Evolutionary conservation across 2,888 invertebrate genomes (phyloP).

Genomic region (Aleiodes alternator): DNA sequence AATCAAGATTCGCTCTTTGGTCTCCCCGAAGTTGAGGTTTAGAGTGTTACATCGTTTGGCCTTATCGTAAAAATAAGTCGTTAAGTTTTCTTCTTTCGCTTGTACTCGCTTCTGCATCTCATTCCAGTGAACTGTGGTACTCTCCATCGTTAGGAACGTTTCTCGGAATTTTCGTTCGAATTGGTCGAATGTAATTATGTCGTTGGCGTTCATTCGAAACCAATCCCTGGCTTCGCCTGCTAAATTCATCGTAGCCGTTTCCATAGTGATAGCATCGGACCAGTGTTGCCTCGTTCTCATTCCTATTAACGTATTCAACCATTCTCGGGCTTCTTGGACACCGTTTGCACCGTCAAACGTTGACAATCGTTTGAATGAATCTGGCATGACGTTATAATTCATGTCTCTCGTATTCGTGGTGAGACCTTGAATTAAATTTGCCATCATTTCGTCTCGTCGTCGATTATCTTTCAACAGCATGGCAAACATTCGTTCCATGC

Average conservation of each 20-base stretch:
- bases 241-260: background rate
- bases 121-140: background rate
- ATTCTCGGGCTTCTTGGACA: background rate
- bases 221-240: background rate
- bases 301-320: background rate
- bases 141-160: background rate
- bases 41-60: too few relatives aligned
- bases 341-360: background rate
- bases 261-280: background rate
- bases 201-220: background rate
- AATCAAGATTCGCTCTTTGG: too few relatives aligned
- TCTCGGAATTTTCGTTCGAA: background rate
- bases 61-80: too few relatives aligned
- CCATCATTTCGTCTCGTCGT: slow-evolving; percentile 2
- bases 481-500: background rate
- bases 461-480: background rate
- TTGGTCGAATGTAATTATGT: background rate
- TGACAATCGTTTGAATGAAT: background rate
- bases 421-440: background rate
- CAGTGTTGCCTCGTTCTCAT: background rate
- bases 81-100: background rate
- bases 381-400: slow-evolving; percentile 3
- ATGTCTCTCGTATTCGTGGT: background rate
- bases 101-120: background rate
- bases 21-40: too few relatives aligned